phyloP scores from a whole-genome alignment of 1,140 invertebrate genomes.

The Oryctes rhinoceros region DNA sequence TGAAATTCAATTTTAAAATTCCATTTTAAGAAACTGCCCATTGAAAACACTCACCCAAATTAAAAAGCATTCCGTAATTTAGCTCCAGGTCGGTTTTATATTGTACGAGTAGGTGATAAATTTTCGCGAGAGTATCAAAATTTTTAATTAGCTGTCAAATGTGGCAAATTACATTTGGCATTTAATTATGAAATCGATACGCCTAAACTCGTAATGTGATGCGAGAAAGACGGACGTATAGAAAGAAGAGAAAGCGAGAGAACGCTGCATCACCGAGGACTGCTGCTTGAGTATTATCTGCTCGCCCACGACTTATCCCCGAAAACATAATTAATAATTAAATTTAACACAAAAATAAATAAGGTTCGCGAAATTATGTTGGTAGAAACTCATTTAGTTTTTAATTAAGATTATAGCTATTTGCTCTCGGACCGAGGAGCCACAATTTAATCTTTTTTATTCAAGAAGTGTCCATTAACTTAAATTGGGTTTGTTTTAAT shows the following conservation, averaged over 20 bases:
- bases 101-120: conserved; percentile 34
- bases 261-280: neutral
- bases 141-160: conserved; percentile 48
- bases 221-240: conserved; percentile 12
- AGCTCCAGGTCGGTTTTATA: conserved; percentile 28
- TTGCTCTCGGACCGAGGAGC: conserved; percentile 50
- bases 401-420: conserved; percentile 57
- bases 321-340: conserved; percentile 53
- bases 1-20: conserved; percentile 25
- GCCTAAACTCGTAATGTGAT: conserved; percentile 40
- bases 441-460: conserved; percentile 53
- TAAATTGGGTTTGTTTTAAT: conserved; percentile 42
- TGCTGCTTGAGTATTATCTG: conserved; percentile 42
- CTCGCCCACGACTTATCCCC: conserved; percentile 45
- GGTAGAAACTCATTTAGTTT: conserved; percentile 56
- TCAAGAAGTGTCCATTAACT: conserved; percentile 44
- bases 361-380: conserved; percentile 50
- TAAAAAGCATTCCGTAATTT: conserved; percentile 25
- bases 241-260: conserved; percentile 14
- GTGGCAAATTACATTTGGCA: conserved; percentile 46
- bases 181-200: conserved; percentile 47
- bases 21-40: conserved; percentile 27
- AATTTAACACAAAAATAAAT: conserved; percentile 51
- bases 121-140: conserved; percentile 41
- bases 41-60: conserved; percentile 23